phyloP scores from a whole-genome alignment of 2,797 vertebrate species.

The Malurus leucopterus region DNA sequence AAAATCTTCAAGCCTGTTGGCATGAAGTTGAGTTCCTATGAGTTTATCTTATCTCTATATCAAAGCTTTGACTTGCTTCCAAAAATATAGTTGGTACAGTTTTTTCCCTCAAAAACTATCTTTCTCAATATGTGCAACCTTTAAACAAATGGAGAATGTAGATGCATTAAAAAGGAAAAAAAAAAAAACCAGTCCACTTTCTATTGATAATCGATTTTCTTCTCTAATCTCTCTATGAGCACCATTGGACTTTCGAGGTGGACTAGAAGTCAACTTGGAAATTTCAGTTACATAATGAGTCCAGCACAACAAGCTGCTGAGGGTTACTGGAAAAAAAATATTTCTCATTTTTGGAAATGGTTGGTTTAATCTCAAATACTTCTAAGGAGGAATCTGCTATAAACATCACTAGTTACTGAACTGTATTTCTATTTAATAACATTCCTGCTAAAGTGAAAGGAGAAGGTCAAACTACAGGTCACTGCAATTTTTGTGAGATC shows the following conservation, averaged over 20 bases:
- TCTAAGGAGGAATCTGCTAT: not conserved
- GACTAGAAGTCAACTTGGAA: not conserved
- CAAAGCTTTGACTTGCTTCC: not conserved
- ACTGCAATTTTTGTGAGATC: not conserved
- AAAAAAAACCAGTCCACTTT: not conserved
- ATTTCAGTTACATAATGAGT: not conserved
- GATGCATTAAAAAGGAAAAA: not conserved
- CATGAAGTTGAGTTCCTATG: not conserved
- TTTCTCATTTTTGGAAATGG: not conserved
- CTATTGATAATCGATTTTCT: not conserved
- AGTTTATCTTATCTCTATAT: not conserved
- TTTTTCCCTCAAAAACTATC: not conserved
- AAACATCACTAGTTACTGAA: not conserved
- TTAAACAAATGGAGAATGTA: not conserved
- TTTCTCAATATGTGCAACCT: not conserved
- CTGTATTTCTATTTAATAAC: slow-evolving; percentile 2
- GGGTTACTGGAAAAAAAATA: not conserved
- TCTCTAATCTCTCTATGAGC: not conserved
- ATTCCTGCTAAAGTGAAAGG: not conserved
- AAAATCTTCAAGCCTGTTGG: not conserved
- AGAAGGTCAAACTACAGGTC: not conserved
- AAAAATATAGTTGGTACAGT: not conserved
- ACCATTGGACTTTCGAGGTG: not conserved
- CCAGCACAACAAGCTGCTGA: not conserved
- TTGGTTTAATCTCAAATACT: not conserved